A percentile compares a stretch with the other conserved stretches of the same genome.
phyloP scores from a whole-genome alignment of 1,140 invertebrate species.

The Nylanderia fulva region DNA sequence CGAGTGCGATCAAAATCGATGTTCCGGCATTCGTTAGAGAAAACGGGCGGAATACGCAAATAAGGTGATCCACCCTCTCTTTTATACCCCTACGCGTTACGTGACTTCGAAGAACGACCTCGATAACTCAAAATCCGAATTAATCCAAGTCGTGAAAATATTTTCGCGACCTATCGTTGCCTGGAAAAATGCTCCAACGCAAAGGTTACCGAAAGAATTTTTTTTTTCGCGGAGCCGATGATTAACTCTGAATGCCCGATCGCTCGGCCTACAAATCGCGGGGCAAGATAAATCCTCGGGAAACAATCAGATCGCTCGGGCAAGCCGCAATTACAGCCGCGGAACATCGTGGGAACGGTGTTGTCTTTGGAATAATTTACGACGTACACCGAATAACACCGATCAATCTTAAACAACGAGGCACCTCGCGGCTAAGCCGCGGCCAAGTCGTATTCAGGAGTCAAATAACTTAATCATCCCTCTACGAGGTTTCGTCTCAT shows the following conservation, averaged over 20 bases:
- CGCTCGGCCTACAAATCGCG: neutral
- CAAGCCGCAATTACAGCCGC: conserved; percentile 5
- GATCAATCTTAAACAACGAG: conserved; percentile 41
- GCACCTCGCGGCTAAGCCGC: neutral
- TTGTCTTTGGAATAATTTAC: conserved; percentile 27
- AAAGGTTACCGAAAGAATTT: neutral
- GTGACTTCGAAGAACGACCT: conserved; percentile 30
- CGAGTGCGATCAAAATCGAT: conserved; percentile 1
- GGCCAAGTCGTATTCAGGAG: neutral
- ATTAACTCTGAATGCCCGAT: too few relatives aligned
- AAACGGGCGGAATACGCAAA: conserved; percentile 3
- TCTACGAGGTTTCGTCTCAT: conserved; percentile 33
- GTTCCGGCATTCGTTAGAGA: conserved; percentile 16
- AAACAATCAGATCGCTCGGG: neutral
- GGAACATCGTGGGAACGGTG: conserved; percentile 2
- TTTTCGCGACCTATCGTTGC: neutral
- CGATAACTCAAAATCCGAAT: conserved; percentile 22
- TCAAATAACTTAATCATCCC: conserved; percentile 69
- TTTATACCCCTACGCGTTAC: too few relatives aligned
- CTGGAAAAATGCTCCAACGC: too few relatives aligned
- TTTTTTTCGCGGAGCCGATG: neutral
- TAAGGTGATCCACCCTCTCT: neutral
- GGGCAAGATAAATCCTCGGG: conserved; percentile 11
- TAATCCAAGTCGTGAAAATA: conserved; percentile 25
- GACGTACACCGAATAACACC: conserved; percentile 19